phyloP scores from a whole-genome alignment of 2,888 invertebrate species.

The Cosmia pyralina region DNA sequence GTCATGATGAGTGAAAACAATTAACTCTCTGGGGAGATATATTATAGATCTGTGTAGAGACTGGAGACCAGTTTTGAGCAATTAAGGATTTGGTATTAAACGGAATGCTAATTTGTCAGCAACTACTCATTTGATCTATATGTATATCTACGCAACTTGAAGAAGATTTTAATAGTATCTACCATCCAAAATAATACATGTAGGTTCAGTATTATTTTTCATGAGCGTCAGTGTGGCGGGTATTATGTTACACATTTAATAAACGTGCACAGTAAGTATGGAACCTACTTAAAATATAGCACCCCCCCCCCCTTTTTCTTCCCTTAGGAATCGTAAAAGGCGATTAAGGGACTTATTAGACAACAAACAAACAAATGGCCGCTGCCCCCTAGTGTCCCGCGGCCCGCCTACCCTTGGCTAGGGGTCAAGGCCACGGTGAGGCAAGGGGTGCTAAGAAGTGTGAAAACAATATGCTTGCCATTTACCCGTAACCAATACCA shows the following conservation, averaged over 20 bases:
- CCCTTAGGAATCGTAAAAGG: too few relatives aligned
- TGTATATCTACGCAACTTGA: not conserved
- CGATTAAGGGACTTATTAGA: too few relatives aligned
- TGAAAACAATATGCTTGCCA: not conserved
- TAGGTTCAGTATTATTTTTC: not conserved
- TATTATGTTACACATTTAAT: not conserved
- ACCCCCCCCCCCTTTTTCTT: too few relatives aligned
- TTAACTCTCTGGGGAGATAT: slow-evolving; percentile 11
- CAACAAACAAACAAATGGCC: too few relatives aligned
- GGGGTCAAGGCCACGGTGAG: too few relatives aligned
- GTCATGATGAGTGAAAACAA: slow-evolving; percentile 14
- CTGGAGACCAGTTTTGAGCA: not conserved
- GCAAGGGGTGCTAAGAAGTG: too few relatives aligned
- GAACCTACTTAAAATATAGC: too few relatives aligned
- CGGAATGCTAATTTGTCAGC: not conserved
- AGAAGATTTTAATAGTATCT: not conserved
- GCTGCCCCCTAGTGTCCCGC: too few relatives aligned
- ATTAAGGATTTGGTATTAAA: not conserved
- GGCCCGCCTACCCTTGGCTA: too few relatives aligned
- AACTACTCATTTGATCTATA: too few relatives aligned
- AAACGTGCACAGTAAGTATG: too few relatives aligned
- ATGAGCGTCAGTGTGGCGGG: not conserved
- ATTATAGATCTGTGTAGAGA: not conserved
- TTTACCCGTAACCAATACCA: not conserved
- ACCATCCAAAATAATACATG: too few relatives aligned